A percentile compares a stretch with the other conserved stretches of the same genome.
These are phyloP conservation scores for Psittacula derbiana DNA, from an alignment of 2,797 vertebrate genomes.

Conservation along the genomic window DNA sequence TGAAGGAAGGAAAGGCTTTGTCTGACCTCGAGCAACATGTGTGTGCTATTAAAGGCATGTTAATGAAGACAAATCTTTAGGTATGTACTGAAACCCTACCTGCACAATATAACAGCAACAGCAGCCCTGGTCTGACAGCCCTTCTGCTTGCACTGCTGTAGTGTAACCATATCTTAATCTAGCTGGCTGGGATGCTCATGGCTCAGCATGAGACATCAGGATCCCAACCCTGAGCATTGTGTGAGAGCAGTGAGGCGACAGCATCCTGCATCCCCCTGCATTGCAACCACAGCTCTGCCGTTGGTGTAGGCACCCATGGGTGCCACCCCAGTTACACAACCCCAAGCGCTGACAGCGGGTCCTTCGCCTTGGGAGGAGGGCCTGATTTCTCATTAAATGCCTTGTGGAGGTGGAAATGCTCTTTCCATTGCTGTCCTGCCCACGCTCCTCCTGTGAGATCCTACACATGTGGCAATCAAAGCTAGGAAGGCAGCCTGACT, in stretches of 20 bases:
- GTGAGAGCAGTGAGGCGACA: accelerated
- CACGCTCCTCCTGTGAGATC: slow-evolving; percentile 44
- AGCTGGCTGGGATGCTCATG: accelerated
- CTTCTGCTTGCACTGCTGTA: not conserved
- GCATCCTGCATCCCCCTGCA: accelerated
- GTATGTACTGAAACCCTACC: not conserved
- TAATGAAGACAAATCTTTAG: not conserved
- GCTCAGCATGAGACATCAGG: not conserved
- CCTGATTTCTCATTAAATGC: not conserved
- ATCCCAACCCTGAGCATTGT: not conserved
- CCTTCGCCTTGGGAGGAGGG: not conserved
- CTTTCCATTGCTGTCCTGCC: not conserved
- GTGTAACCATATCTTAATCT: not conserved
- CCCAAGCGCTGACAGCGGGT: not conserved
- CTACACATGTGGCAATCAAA: slow-evolving; percentile 53
- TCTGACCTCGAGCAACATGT: not conserved
- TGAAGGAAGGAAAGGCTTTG: not conserved
- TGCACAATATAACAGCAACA: not conserved
- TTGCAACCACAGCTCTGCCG: not conserved
- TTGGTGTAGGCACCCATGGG: not conserved
- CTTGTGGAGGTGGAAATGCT: slow-evolving; percentile 27
- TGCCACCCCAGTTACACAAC: not conserved
- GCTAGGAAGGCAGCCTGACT: not conserved
- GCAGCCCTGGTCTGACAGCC: not conserved
- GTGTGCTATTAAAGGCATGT: not conserved